These are phyloP conservation scores for zebrafish (Danio rerio) DNA, from an alignment of 2,113 vertebrate species.

Conservation along the genomic window DNA sequence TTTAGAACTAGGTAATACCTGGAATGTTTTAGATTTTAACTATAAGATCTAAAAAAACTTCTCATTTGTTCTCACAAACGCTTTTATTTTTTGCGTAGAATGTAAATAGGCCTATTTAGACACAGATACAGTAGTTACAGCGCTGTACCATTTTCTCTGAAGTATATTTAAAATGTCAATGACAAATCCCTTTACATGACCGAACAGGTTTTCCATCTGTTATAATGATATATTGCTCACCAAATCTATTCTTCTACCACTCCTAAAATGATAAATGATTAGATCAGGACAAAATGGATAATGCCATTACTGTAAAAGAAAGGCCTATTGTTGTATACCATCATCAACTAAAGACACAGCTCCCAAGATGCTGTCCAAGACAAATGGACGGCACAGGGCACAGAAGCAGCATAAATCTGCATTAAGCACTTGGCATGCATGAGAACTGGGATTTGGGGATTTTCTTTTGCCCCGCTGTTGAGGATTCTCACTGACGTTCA, in stretches of 20 bases:
- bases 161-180: not conserved
- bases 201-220: not conserved
- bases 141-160: not conserved
- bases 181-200: not conserved
- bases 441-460: not conserved
- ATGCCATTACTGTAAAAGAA: not conserved
- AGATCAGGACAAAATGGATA: not conserved
- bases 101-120: too few species aligned
- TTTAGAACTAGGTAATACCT: not conserved
- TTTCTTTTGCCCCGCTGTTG: slow-evolving; percentile 7
- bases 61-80: too few species aligned
- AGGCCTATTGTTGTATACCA: slow-evolving; percentile 1
- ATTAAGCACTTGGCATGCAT: not conserved
- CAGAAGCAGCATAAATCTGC: not conserved
- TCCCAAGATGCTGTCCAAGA: not conserved
- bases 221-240: too few species aligned
- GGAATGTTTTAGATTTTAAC: not conserved
- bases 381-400: not conserved
- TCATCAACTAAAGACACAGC: not conserved
- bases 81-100: too few species aligned
- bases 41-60: too few species aligned
- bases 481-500: slow-evolving; percentile 2
- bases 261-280: not conserved
- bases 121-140: too few species aligned
- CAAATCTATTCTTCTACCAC: not conserved